These are phyloP conservation scores for Marmota flaviventris DNA, from an alignment of 2,113 vertebrate genomes.

Conservation along the genomic window DNA sequence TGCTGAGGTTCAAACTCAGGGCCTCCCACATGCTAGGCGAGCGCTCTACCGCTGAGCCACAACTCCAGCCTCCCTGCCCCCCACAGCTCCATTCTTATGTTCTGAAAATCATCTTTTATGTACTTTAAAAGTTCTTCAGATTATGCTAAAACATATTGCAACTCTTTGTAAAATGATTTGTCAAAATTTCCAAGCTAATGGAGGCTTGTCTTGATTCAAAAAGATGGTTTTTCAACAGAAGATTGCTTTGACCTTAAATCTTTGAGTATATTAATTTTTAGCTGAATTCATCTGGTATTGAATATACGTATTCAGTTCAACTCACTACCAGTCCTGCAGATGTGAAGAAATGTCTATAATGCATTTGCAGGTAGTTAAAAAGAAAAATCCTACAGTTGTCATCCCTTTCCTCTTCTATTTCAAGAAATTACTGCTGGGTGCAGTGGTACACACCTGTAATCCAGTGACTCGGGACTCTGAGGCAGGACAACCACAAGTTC, in stretches of 20 bases:
- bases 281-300: not conserved
- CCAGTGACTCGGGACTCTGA: too few relatives aligned
- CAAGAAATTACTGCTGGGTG: not conserved
- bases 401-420: not conserved
- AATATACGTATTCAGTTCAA: not conserved
- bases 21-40: too few relatives aligned
- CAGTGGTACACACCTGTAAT: too few relatives aligned
- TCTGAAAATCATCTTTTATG: not conserved
- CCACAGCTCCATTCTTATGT: not conserved
- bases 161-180: not conserved
- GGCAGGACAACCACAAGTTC: too few relatives aligned
- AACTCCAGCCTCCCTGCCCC: too few relatives aligned
- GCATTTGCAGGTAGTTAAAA: not conserved
- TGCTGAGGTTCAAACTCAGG: too few relatives aligned
- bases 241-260: not conserved
- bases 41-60: too few relatives aligned
- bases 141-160: not conserved
- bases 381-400: not conserved
- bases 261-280: constrained; percentile 36
- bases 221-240: not conserved
- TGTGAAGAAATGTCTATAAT: not conserved
- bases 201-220: constrained; percentile 48
- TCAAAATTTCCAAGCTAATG: constrained; percentile 1
- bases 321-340: not conserved
- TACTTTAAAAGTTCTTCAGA: constrained; percentile 16